phyloP scores from a whole-genome alignment of 1,140 invertebrate species.

The Meloidogyne exigua region DNA sequence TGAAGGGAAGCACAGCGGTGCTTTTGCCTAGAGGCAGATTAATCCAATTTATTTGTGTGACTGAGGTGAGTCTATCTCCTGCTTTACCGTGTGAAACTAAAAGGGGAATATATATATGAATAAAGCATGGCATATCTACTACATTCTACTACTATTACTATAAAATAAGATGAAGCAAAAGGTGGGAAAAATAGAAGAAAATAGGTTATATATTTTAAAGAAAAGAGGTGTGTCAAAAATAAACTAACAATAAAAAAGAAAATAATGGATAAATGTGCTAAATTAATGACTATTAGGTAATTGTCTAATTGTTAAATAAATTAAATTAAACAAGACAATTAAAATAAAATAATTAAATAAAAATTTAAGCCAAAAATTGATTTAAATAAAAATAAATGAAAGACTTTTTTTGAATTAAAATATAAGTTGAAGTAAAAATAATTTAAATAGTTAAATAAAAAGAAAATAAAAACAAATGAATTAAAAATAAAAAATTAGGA shows the following conservation, averaged over 20 bases:
- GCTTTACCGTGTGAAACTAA: background rate
- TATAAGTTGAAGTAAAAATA: no score
- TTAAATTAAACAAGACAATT: no score
- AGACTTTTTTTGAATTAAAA: no score
- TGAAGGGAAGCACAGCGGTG: background rate
- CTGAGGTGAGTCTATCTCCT: background rate
- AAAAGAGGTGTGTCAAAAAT: background rate
- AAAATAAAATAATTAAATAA: no score
- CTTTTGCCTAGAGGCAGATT: constrained; percentile 16
- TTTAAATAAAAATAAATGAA: no score
- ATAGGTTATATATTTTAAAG: background rate
- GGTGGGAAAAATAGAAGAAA: background rate
- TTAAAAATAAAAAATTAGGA: no score
- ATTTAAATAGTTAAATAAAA: no score
- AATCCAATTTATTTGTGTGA: constrained; percentile 27
- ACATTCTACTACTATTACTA: background rate
- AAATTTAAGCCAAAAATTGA: no score
- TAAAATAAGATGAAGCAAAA: background rate
- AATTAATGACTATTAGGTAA: background rate
- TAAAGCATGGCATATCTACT: background rate
- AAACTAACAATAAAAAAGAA: background rate
- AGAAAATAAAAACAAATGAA: no score
- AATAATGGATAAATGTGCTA: background rate
- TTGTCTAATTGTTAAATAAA: background rate
- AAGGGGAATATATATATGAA: background rate